Percentiles rank a stretch among this genome's conserved stretches.
Conservation (phyloP, 1,140 invertebrate species). For the Bombus haemorrhoidalis region DNA sequence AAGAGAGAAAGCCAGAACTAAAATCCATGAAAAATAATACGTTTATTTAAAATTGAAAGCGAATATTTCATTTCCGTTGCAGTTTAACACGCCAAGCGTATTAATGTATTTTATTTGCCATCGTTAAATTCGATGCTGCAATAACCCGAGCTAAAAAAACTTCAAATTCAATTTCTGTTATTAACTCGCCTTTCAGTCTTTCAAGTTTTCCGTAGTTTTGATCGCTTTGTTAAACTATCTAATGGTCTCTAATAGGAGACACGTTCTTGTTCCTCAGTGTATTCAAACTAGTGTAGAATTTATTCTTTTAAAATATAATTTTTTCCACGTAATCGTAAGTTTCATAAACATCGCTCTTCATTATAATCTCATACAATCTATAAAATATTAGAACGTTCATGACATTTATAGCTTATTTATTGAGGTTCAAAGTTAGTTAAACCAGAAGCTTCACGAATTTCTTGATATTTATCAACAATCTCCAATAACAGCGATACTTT, state of each 20-base stretch:
- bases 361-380: background rate
- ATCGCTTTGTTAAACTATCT: no score
- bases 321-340: no score
- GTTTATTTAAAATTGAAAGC: background rate
- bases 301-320: background rate
- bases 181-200: background rate
- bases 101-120: conserved; percentile 5
- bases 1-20: background rate
- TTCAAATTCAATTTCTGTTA: conserved; percentile 2
- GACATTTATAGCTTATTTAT: background rate
- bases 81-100: background rate
- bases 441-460: background rate
- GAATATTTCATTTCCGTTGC: background rate
- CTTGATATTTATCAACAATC: background rate
- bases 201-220: background rate
- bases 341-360: background rate
- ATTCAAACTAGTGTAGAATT: background rate
- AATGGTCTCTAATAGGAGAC: no score
- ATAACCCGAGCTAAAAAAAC: background rate
- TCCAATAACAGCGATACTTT: background rate
- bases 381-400: background rate
- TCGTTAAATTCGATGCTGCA: background rate
- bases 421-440: background rate
- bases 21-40: background rate
- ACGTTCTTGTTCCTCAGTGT: no score